Evolutionary conservation across 1,140 invertebrate genomes (phyloP).

Genomic region (Drosophila ercepeae): DNA sequence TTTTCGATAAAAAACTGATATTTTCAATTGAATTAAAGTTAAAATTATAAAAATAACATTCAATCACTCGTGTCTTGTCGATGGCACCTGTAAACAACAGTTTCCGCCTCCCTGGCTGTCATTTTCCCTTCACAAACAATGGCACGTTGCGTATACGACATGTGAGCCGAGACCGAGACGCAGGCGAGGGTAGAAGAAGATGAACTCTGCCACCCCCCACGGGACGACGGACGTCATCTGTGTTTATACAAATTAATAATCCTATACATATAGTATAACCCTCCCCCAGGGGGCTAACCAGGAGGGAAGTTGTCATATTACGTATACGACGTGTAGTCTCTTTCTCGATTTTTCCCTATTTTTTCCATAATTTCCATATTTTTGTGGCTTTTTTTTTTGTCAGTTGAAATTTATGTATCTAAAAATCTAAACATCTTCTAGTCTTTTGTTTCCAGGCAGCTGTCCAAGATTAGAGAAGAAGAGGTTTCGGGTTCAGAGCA

Average conservation of each 20-base stretch:
- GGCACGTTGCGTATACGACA: slow-evolving; percentile 39
- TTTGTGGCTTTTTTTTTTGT: slow-evolving; percentile 9
- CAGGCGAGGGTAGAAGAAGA: background rate
- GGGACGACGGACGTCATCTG: slow-evolving; percentile 24
- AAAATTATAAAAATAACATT: background rate
- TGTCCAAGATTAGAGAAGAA: slow-evolving; percentile 40
- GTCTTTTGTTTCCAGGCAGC: slow-evolving; percentile 7
- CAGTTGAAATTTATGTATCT: slow-evolving; percentile 17
- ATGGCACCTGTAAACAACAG: background rate
- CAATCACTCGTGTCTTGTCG: background rate
- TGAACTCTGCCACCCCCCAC: background rate
- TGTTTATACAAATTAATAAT: slow-evolving; percentile 40
- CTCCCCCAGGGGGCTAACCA: background rate
- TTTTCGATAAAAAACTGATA: background rate
- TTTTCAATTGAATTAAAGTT: background rate
- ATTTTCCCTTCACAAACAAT: background rate
- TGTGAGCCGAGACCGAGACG: slow-evolving; percentile 3
- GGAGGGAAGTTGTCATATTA: slow-evolving; percentile 30
- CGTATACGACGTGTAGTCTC: slow-evolving; percentile 53
- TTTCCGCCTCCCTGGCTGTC: slow-evolving; percentile 4
- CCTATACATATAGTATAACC: slow-evolving; percentile 19
- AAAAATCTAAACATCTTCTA: slow-evolving; percentile 21
- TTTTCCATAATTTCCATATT: slow-evolving; percentile 23
- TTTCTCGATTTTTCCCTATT: slow-evolving; percentile 2
- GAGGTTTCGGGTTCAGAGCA: slow-evolving; percentile 18